Evolutionary conservation across 2,888 invertebrate species (phyloP), one percentile per base, ranked within the genome.

Genomic region (Cepaea hortensis): DNA sequence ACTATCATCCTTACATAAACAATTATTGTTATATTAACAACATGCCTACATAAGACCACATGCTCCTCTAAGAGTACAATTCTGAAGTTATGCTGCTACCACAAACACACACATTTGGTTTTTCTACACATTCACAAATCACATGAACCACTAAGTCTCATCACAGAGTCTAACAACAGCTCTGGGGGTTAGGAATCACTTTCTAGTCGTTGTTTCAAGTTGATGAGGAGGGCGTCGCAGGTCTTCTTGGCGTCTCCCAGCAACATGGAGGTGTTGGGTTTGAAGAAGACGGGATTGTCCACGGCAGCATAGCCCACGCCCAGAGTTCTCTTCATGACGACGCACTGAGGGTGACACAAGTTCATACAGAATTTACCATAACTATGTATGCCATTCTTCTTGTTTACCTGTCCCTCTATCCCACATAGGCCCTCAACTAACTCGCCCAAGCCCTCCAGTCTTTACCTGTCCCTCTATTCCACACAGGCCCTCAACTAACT

Each of bases 251-350:
- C 98, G 93, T 98, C 98, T 72, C 98, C 98, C 50, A 98, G 95
- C 93, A 98, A 95, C 98, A 98, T 96, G 89, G 94, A 92, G 0
- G 97, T 97, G 95, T 98, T 98, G 35, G 96, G 96, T 94, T 97
- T 97, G 95, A 97, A 98, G 95, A 98, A 98, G 90, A 98, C 96
- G 9, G 98, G 98, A 95, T 98, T 98, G 94, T 98, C 98, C 0
- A 98, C 98, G 0, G 98, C 98, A 0, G 98, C 98, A 94, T 98
- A 98, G 1, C 98, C 96, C 0, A 97, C 97, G 83, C 97, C 97
- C 92, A 97, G 96, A 0, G 97, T 97, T 91, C 98, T 95, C 95
- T 98, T 98, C 97, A 98, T 97, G 13, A 98, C 97, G 80, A 98
- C 96, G 79, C 97, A 97, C 97, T 97, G 91, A 4, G 65, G 11